phyloP scores from a whole-genome alignment of 2,797 vertebrate species.

The Falco peregrinus region DNA sequence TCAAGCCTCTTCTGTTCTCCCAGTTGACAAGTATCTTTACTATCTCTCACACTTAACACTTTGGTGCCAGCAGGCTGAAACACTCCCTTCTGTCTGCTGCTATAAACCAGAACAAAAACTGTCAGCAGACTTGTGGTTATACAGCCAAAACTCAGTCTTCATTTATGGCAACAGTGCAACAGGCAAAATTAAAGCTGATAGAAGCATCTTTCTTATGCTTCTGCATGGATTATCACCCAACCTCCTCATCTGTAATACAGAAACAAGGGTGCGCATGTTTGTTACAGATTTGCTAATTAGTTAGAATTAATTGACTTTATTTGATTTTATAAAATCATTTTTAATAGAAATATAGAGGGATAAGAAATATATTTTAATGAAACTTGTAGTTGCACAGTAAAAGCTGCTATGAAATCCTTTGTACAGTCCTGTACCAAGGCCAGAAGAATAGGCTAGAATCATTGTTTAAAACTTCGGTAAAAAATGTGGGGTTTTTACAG shows the following conservation, averaged over 20 bases:
- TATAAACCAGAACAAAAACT: slow-evolving; percentile 1
- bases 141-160: neutral
- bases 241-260: neutral
- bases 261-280: neutral
- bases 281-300: too few species aligned
- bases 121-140: neutral
- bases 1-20: neutral
- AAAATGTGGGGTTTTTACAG: too few species aligned
- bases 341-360: too few species aligned
- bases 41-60: neutral
- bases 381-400: too few species aligned
- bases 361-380: too few species aligned
- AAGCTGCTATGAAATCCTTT: too few species aligned
- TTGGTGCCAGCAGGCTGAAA: neutral
- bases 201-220: neutral
- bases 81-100: neutral
- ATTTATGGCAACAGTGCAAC: neutral
- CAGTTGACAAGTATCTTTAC: neutral
- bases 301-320: too few species aligned
- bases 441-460: too few species aligned
- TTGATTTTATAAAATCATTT: too few species aligned
- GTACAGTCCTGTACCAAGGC: too few species aligned
- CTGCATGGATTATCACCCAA: neutral
- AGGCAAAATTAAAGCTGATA: neutral
- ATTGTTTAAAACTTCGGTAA: too few species aligned